These are phyloP conservation scores for Gavia stellata DNA, from an alignment of 2,113 vertebrate genomes.

Conservation along the genomic window DNA sequence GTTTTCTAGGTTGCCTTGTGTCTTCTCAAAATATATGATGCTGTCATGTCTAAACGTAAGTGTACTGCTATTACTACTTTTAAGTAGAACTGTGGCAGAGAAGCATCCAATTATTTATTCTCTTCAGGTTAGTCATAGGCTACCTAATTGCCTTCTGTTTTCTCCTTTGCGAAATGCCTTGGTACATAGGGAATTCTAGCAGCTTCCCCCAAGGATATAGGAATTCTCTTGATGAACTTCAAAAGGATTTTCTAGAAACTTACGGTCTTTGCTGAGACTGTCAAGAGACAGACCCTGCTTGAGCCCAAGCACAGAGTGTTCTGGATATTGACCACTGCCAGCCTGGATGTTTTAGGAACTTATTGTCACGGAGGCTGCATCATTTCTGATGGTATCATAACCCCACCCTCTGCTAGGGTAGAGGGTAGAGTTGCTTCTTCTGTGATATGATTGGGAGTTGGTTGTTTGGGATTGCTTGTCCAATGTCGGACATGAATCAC, in stretches of 20 bases:
- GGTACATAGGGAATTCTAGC: neutral
- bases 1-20: neutral
- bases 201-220: neutral
- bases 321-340: neutral
- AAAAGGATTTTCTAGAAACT: neutral
- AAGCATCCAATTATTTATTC: neutral
- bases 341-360: neutral
- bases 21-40: neutral
- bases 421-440: neutral
- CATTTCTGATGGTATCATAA: neutral
- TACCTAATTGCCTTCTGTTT: neutral
- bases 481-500: neutral
- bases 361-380: neutral
- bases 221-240: neutral
- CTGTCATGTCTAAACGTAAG: neutral
- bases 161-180: neutral
- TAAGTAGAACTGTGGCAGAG: neutral
- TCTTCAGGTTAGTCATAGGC: neutral
- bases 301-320: neutral
- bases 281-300: neutral
- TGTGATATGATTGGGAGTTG: neutral
- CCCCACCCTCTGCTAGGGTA: neutral
- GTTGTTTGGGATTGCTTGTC: neutral
- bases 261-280: neutral
- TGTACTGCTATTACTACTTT: neutral